These are phyloP conservation scores for Phodopus roborovskii DNA, from an alignment of 2,113 vertebrate species.

Conservation along the genomic window DNA sequence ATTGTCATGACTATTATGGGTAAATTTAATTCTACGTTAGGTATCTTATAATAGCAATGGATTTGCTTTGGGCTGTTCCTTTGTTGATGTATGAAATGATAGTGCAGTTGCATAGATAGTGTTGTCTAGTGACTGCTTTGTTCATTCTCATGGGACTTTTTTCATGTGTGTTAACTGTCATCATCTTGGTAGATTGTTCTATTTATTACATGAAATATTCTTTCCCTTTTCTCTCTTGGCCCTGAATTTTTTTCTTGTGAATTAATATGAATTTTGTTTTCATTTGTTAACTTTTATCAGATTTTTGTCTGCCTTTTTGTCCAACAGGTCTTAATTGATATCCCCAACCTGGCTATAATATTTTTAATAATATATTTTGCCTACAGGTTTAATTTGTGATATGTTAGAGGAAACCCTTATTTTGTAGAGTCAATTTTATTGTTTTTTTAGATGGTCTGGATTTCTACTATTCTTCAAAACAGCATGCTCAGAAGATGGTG, in stretches of 20 bases:
- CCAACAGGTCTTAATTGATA: slow-evolving; percentile 17
- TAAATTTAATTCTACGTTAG: slow-evolving; percentile 31
- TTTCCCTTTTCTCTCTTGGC: background rate
- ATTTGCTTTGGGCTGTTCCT: background rate
- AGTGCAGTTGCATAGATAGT: background rate
- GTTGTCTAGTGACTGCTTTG: background rate
- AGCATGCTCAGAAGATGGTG: slow-evolving; percentile 97
- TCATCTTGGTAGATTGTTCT: background rate
- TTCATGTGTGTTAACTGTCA: background rate
- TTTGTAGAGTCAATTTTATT: slow-evolving; percentile 53
- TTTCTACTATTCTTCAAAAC: slow-evolving; percentile 97
- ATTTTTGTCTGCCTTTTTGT: slow-evolving; percentile 13
- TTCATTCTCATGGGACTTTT: background rate
- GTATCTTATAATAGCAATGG: background rate
- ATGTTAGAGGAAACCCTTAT: slow-evolving; percentile 32
- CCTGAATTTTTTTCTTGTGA: slow-evolving; percentile 47
- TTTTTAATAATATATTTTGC: slow-evolving; percentile 48
- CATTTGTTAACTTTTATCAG: background rate
- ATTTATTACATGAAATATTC: slow-evolving; percentile 34
- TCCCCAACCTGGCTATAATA: background rate
- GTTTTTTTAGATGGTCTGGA: slow-evolving; percentile 94
- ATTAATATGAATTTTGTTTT: slow-evolving; percentile 49
- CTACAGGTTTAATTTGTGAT: slow-evolving; percentile 47
- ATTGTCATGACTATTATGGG: background rate
- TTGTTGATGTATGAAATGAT: background rate